These are phyloP conservation scores for Odontamblyopus lacepedii DNA, from an alignment of 2,797 vertebrate genomes.

Conservation along the genomic window DNA sequence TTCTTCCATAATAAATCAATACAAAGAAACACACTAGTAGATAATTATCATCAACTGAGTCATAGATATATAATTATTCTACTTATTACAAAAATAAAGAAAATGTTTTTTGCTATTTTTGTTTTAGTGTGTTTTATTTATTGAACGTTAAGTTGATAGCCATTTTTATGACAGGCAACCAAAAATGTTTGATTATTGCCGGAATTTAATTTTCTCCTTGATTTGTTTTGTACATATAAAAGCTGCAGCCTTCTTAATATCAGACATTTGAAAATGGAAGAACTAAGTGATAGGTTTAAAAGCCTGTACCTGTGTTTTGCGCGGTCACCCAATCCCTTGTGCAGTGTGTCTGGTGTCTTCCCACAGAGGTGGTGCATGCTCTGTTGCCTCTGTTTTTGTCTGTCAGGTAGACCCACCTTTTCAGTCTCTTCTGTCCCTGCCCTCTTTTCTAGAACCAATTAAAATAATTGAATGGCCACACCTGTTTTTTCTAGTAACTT, in stretches of 20 bases:
- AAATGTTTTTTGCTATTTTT: too few relatives aligned
- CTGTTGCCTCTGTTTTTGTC: not conserved
- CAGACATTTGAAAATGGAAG: not conserved
- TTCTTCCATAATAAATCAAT: too few relatives aligned
- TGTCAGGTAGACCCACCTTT: not conserved
- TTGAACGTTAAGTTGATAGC: too few relatives aligned
- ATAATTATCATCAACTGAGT: too few relatives aligned
- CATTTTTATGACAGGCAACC: not conserved
- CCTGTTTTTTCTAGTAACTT: constrained; percentile 10
- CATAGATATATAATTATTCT: too few relatives aligned
- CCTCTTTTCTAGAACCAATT: constrained; percentile 14
- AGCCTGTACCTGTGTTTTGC: constrained; percentile 3
- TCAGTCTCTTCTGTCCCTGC: constrained; percentile 7
- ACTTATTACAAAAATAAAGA: too few relatives aligned
- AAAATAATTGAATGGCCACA: constrained; percentile 7
- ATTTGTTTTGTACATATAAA: not conserved
- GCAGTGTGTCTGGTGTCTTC: not conserved
- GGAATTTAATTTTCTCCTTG: not conserved
- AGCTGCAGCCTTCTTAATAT: not conserved
- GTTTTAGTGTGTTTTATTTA: too few relatives aligned
- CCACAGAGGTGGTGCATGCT: too few relatives aligned
- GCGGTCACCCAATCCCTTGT: not conserved
- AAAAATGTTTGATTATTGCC: not conserved
- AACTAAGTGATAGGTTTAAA: not conserved
- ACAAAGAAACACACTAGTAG: too few relatives aligned